Evolutionary conservation across 2,888 invertebrate species (phyloP), one percentile per base, ranked within the genome.

Genomic region (Lissocephala sabroskyi): DNA sequence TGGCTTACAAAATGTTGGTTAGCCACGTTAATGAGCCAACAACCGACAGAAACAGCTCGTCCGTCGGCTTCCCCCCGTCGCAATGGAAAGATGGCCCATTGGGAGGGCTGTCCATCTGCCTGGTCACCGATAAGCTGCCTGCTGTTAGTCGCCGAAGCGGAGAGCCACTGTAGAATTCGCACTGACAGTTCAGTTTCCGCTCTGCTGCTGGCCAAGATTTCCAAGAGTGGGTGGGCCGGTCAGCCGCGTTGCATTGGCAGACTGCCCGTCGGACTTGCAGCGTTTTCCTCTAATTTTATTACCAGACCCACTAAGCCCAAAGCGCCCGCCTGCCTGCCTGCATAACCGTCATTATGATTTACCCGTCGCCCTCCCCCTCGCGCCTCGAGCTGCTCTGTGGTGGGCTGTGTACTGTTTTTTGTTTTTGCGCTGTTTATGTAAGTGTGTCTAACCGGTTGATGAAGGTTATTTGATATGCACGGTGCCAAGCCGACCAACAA

Each of bases 391-490:
- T n/a, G n/a, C n/a, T n/a, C n/a, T n/a, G n/a, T n/a, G n/a, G n/a
- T n/a, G n/a, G n/a, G n/a, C n/a, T n/a, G n/a, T 11, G 30, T 30
- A 9, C n/a, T 30, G 4, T n/a, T 30, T 30, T n/a, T 30, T 30
- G 3, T 30, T 30, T 37, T 37, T 37, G 53, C 41, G 36, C 40
- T 36, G 17, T 28, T 45, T 48, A 43, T 54, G 52, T 48, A 50
- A 39, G 53, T 52, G 47, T 59, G 52, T 67, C 56, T 59, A 66
- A 66, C 67, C 60, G 71, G 74, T 68, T 74, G 56, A 41, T 59
- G 77, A 77, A 77, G 77, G 78, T 74, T 70, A 77, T 52, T 70
- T 62, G 71, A 70, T 70, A 74, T 56, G 62, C 19, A 13, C 5
- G 10, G 14, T 35, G 16, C 35, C 35, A 35, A 9, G 35, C 35